Base-by-base conservation (phyloP, 2,888 invertebrate species). In the Strigamia maritima region DNA sequence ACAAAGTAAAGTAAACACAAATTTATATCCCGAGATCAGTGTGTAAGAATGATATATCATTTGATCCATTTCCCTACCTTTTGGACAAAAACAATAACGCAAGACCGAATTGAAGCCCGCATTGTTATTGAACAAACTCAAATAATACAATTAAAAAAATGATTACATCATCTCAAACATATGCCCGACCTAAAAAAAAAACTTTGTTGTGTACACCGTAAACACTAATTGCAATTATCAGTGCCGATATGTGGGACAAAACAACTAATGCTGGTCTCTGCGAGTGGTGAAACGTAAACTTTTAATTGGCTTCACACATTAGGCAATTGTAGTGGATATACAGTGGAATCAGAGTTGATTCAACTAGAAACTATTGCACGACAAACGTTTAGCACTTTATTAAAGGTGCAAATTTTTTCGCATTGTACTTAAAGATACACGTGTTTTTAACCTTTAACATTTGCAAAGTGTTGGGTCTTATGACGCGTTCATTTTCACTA, bases 371-470 rank as follows among this genome's bases (percentile, higher is more conserved):
- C 28, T 70, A 26, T 26, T 7, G 14, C 28, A 26, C 16, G n/a
- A 16, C 26, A 14, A 12, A 16, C 70, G 70, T 26, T 70, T 70
- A 28, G 14, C 28, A 70, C 26, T 70, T 70, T 70, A 16, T 70
- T 70, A 70, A 28, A 28, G 26, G 70, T 28, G 28, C 24, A 70
- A 26, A 70, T 70, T 70, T 28, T 70, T 70, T 70, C 14, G n/a
- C 28, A 70, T 26, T 16, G 26, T 28, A n/a, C 28, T 70, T 70
- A 28, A 65, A 70, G 70, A 26, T 28, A 28, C 70, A 26, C 70
- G 28, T 70, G 70, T 70, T 70, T 70, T 70, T 70, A 28, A 70
- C 70, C 70, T 70, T 70, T 70, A 26, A 70, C 70, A 70, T 70
- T 70, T 70, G 14, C 70, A 70, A 70, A 70, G 70, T 70, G 70